phyloP scores from a whole-genome alignment of 64 coral and sea anemone species.

The Dendronephthya gigantea region DNA sequence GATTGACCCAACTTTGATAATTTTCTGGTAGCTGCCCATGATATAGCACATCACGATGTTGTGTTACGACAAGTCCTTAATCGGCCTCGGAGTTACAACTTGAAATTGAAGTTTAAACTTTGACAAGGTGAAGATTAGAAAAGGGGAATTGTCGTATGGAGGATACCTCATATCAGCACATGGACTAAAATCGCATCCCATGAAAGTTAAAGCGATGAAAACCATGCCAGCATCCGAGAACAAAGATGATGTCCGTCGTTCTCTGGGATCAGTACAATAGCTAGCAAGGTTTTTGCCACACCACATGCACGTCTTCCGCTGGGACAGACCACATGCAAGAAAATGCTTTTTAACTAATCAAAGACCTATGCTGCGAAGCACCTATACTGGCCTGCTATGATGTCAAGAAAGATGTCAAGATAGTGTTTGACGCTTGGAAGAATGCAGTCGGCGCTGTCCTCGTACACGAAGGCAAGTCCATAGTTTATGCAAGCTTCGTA shows the following conservation, averaged over 20 bases:
- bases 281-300: conserved; percentile 32
- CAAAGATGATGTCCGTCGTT: conserved; percentile 41
- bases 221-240: conserved; percentile 39
- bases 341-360: conserved; percentile 36
- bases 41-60: too few relatives aligned
- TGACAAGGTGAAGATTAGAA: conserved; percentile 49
- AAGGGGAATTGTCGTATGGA: conserved; percentile 31
- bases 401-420: conserved; percentile 27
- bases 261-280: conserved; percentile 44
- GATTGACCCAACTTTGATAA: too few relatives aligned
- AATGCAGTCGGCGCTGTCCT: conserved; percentile 38
- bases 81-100: conserved; percentile 32
- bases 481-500: conserved; percentile 37
- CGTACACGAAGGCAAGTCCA: conserved; percentile 32
- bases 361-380: conserved; percentile 16
- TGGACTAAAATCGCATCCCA: conserved; percentile 45
- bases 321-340: conserved; percentile 44
- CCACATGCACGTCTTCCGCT: conserved; percentile 38
- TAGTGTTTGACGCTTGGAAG: conserved; percentile 51
- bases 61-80: conserved; percentile 47
- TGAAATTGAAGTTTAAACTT: conserved; percentile 52
- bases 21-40: too few relatives aligned
- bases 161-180: conserved; percentile 33
- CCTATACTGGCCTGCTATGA: conserved; percentile 37
- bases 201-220: conserved; percentile 32